Base-by-base conservation (phyloP, 2,888 invertebrate species). In the Artemia sinica region DNA sequence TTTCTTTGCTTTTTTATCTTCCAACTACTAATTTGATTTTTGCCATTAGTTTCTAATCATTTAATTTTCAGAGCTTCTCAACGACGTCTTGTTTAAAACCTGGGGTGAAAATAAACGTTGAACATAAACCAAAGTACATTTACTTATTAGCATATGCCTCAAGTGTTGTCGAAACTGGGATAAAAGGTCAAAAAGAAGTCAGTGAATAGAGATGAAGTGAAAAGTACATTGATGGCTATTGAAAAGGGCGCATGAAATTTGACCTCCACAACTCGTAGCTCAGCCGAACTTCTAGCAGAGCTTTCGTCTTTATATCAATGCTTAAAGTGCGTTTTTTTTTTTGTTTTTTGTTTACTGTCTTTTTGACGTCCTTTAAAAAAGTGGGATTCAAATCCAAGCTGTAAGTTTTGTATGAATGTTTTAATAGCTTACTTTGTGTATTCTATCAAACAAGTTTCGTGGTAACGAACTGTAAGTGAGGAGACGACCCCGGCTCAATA, bases 41-140 rank as follows among this genome's bases (percentile, higher is more conserved):
- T 41, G 41, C 41, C 6, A 41, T 41, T 41, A 41, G 41, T 41
- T 41, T 41, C 6, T 2, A 41, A 41, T 41, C 41, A 41, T 41
- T 41, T 41, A 41, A 41, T 41, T 79, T 79, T 77, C 76, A 84
- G 95, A 96, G 78, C 81, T 98, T 65, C 80, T 98, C 4, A 89
- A 96, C 4, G 95, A 95, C 77, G 86, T 92, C 0, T 80, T 98
- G 11, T 98, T 97, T 77, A 92, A 92, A 91, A 77, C 88, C 91
- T 2, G 91, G 90, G n/a, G 87, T 89, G 18, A 92, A 94, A 80
- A 80, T 96, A 70, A 95, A 96, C 80, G 92, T 92, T 0, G 96
- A 97, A 75, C 94, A 96, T 78, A 94, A 95, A 79, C 87, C 91
- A 9, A 97, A 97, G 78, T 98, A 98, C 77, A 89, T 96, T 77